phyloP scores from a whole-genome alignment of 2,888 invertebrate genomes.

The Vesta saturnalis region DNA sequence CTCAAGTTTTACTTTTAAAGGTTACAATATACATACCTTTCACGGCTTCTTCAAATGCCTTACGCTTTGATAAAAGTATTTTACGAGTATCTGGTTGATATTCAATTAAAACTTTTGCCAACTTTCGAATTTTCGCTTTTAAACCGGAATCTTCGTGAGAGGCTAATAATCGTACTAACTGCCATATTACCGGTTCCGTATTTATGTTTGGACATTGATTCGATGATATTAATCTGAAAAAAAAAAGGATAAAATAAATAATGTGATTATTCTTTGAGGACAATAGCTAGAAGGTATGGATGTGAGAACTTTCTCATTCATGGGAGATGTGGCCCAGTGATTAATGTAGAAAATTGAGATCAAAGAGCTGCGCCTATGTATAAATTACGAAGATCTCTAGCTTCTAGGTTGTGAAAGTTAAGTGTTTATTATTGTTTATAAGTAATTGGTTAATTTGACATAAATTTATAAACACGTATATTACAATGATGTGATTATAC shows the following conservation, averaged over 20 bases:
- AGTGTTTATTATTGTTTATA: not conserved
- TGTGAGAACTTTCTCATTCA: constrained; percentile 19
- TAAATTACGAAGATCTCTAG: not conserved
- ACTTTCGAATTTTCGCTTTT: constrained; percentile 69
- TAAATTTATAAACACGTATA: too few relatives aligned
- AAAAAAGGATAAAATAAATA: constrained; percentile 24
- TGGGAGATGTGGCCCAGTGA: not conserved
- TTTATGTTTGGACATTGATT: constrained; percentile 73
- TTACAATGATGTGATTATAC: too few relatives aligned
- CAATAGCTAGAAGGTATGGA: constrained; percentile 3
- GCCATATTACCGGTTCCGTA: constrained; percentile 86
- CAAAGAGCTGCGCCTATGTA: not conserved
- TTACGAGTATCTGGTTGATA: constrained; percentile 76
- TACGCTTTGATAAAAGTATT: constrained; percentile 72
- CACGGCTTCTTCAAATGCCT: constrained; percentile 84
- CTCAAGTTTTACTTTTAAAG: too few relatives aligned
- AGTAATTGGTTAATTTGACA: too few relatives aligned
- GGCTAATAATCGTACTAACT: constrained; percentile 80
- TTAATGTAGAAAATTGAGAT: not conserved
- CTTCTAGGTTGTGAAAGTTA: constrained; percentile 3
- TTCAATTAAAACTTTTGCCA: constrained; percentile 69
- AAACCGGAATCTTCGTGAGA: constrained; percentile 68
- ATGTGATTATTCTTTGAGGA: constrained; percentile 6
- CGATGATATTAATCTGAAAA: constrained; percentile 60
- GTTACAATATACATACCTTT: constrained; percentile 69